Conservation (phyloP, 1,140 invertebrate species). For the Pseudachorutes palmiensis region DNA sequence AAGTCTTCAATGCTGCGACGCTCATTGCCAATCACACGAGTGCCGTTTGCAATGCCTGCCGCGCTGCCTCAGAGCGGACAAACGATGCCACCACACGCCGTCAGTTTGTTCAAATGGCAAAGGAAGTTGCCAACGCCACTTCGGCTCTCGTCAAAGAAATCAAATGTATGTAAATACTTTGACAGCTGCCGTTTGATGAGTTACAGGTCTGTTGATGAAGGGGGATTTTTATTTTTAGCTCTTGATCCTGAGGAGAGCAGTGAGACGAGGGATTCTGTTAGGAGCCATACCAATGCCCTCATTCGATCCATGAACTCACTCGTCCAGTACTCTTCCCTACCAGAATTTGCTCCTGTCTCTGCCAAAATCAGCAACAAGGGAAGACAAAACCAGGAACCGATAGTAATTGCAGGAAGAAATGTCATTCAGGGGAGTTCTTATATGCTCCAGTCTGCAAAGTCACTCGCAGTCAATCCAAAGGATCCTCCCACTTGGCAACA, state of each 20-base stretch:
- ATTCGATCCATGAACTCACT: slow-evolving; percentile 84
- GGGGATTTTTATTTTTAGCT: slow-evolving; percentile 45
- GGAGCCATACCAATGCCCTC: slow-evolving; percentile 72
- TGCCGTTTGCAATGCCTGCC: slow-evolving; percentile 87
- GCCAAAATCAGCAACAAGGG: slow-evolving; percentile 79
- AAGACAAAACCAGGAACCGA: slow-evolving; percentile 71
- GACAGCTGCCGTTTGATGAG: not conserved
- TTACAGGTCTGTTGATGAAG: too few species aligned
- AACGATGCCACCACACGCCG: slow-evolving; percentile 86
- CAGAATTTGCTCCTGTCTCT: slow-evolving; percentile 73
- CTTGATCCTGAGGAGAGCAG: slow-evolving; percentile 75
- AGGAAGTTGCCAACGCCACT: slow-evolving; percentile 94
- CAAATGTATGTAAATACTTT: slow-evolving; percentile 51
- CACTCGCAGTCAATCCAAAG: slow-evolving; percentile 74
- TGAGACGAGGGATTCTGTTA: slow-evolving; percentile 64
- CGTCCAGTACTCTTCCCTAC: slow-evolving; percentile 83
- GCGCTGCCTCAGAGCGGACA: slow-evolving; percentile 83
- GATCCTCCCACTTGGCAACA: slow-evolving; percentile 90
- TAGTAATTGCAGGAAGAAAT: slow-evolving; percentile 68
- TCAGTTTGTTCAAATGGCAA: slow-evolving; percentile 95
- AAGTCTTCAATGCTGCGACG: slow-evolving; percentile 81
- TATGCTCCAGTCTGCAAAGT: slow-evolving; percentile 85
- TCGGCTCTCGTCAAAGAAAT: slow-evolving; percentile 90
- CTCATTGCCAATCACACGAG: slow-evolving; percentile 94
- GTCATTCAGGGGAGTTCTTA: slow-evolving; percentile 76